These are phyloP conservation scores for Lates japonicus DNA, from an alignment of 2,797 vertebrate species.

Conservation along the genomic window DNA sequence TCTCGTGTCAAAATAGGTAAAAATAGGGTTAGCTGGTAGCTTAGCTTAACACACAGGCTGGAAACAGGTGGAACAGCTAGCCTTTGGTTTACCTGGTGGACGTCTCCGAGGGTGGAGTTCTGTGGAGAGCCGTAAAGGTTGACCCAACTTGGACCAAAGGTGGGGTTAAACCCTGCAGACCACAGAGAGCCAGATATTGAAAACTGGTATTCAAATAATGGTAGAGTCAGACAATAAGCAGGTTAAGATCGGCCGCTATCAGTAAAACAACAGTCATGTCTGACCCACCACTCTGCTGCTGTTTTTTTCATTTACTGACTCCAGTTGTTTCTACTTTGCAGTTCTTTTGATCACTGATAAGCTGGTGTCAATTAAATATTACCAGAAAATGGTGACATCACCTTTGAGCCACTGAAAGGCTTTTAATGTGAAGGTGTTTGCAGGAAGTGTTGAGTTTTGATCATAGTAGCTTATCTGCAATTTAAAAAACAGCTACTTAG, in stretches of 20 bases:
- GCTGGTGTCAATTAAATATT: no score
- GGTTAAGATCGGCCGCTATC: not conserved
- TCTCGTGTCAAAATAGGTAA: not conserved
- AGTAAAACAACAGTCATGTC: no score
- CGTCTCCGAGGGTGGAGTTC: conserved; percentile 88
- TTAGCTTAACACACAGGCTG: not conserved
- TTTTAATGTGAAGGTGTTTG: not conserved
- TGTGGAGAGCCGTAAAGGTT: conserved; percentile 94
- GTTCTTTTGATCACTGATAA: no score
- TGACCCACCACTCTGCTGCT: no score
- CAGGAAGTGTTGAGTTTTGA: not conserved
- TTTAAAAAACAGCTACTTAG: not conserved
- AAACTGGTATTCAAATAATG: not conserved
- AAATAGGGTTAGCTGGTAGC: not conserved
- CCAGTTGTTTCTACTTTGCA: not conserved
- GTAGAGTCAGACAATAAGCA: not conserved
- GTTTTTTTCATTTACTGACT: no score
- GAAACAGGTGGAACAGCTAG: not conserved
- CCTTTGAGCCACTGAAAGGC: not conserved
- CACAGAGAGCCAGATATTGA: conserved; percentile 20
- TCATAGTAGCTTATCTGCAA: not conserved
- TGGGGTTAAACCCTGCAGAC: conserved; percentile 92
- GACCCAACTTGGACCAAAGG: conserved; percentile 93
- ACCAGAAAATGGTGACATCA: not conserved
- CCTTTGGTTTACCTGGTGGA: conserved; percentile 83